Evolutionary conservation across 2,888 invertebrate species (phyloP).

Genomic region (Oligia latruncula): DNA sequence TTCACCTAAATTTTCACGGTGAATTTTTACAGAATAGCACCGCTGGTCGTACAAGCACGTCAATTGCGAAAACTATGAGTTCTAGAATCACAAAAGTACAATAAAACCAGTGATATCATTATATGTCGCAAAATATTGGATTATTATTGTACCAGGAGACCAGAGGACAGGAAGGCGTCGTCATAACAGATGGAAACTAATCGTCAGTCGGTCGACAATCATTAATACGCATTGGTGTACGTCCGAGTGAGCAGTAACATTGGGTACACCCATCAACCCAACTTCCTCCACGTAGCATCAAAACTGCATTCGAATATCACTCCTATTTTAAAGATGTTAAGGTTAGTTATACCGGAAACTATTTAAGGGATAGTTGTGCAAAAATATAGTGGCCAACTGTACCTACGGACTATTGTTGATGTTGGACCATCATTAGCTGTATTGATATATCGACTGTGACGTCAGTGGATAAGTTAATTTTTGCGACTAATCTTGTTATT

Average conservation of each 20-base stretch:
- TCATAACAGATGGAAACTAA: constrained; percentile 85
- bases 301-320: constrained; percentile 15
- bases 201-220: constrained; percentile 79
- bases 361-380: constrained; percentile 1
- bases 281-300: constrained; percentile 20
- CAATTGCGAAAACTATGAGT: neutral
- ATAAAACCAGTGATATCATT: constrained; percentile 6
- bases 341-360: neutral
- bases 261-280: constrained; percentile 66
- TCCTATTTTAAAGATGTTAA: fast-evolving
- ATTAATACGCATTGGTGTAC: constrained; percentile 86
- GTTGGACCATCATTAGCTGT: constrained; percentile 82
- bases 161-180: constrained; percentile 73
- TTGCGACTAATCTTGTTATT: constrained; percentile 60
- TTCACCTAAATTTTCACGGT: too few species aligned
- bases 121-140: constrained; percentile 55
- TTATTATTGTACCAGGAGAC: constrained; percentile 60
- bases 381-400: constrained; percentile 63
- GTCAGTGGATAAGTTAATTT: constrained; percentile 71
- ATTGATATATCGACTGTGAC: constrained; percentile 82
- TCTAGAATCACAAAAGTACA: neutral
- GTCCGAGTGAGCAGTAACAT: constrained; percentile 82
- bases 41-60: too few species aligned
- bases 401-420: constrained; percentile 71
- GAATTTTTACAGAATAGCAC: too few species aligned